phyloP scores from a whole-genome alignment of 2,113 vertebrate genomes.

The Piaya cayana region DNA sequence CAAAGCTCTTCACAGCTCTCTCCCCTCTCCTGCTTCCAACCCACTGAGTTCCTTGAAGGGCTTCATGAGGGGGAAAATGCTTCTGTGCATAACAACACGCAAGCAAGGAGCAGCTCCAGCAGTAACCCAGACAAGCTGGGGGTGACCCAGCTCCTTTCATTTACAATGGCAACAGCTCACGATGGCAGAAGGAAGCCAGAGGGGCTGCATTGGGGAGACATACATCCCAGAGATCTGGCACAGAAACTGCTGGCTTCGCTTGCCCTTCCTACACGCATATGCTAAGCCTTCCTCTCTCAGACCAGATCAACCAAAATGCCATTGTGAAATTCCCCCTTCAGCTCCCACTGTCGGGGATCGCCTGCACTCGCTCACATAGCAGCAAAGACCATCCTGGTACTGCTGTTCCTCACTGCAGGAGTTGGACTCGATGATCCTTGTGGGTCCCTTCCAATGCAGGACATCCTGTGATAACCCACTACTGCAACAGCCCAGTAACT shows the following conservation, averaged over 20 bases:
- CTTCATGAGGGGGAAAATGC: neutral
- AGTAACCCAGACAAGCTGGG: neutral
- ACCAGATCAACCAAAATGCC: neutral
- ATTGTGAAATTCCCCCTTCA: neutral
- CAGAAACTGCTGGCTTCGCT: neutral
- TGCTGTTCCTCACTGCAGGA: neutral
- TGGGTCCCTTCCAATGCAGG: no score
- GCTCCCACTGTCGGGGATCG: neutral
- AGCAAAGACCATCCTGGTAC: neutral
- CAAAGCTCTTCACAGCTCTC: neutral
- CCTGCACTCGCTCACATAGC: fast-evolving
- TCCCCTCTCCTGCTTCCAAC: neutral
- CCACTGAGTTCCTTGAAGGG: neutral
- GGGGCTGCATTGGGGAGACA: neutral
- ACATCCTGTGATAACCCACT: neutral
- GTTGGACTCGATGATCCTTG: no score
- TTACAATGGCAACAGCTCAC: neutral
- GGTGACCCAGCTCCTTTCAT: neutral
- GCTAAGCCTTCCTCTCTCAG: neutral
- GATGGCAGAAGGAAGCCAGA: neutral
- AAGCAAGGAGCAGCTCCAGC: neutral
- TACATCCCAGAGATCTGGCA: neutral
- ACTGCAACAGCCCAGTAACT: neutral
- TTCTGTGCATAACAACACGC: neutral
- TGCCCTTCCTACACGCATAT: neutral